phyloP scores from a whole-genome alignment of 2,888 invertebrate species.

The Zygogramma bicolorata region DNA sequence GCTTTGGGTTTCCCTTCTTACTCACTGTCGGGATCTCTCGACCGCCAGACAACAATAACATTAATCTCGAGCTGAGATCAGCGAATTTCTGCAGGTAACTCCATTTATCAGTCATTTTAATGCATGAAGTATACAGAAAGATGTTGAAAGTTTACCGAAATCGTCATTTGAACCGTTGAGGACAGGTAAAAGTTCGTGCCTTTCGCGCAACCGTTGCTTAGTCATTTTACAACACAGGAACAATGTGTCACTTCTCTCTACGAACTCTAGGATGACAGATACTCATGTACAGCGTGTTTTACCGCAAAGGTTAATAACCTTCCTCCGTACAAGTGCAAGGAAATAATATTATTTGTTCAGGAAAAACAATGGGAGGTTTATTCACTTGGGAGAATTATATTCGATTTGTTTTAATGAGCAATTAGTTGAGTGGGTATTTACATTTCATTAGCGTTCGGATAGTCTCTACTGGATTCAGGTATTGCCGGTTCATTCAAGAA shows the following conservation, averaged over 20 bases:
- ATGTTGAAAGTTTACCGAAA: background rate
- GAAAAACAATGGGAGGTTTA: conserved; percentile 19
- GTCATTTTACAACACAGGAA: background rate
- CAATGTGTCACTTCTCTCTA: conserved; percentile 8
- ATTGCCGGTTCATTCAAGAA: too few relatives aligned
- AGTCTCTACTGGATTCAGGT: background rate
- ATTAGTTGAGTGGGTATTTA: background rate
- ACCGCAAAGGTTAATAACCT: conserved; percentile 38
- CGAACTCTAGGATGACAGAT: conserved; percentile 21
- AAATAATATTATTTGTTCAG: conserved; percentile 28
- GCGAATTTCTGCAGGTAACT: background rate
- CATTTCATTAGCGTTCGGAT: background rate
- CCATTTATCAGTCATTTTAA: background rate
- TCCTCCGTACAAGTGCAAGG: conserved; percentile 27
- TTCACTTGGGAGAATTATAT: conserved; percentile 10
- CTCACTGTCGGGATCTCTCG: conserved; percentile 41
- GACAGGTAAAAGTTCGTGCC: background rate
- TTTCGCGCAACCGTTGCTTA: background rate
- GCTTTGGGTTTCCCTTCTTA: conserved; percentile 44
- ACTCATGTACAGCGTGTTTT: conserved; percentile 31
- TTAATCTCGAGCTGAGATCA: background rate
- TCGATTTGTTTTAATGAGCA: conserved; percentile 4
- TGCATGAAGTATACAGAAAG: background rate
- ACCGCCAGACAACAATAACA: background rate
- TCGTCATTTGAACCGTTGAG: background rate